Evolutionary conservation across 2,113 vertebrate species (phyloP).

Genomic region (Pogona vitticeps): DNA sequence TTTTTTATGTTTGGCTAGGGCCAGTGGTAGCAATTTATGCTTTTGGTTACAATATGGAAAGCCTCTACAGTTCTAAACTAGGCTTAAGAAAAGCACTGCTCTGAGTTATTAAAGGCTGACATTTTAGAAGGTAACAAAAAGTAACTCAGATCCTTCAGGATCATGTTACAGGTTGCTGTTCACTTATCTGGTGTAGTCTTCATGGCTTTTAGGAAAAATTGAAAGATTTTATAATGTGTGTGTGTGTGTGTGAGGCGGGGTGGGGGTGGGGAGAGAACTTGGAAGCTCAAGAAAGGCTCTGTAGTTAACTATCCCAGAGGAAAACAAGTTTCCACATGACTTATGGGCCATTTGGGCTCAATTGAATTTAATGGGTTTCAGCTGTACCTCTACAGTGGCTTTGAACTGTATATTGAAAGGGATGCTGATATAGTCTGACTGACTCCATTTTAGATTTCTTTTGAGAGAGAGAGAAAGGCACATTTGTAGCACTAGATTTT

Average conservation of each 20-base stretch:
- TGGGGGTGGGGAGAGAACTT: not conserved
- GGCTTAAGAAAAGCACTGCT: constrained; percentile 1
- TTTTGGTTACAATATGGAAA: constrained; percentile 62
- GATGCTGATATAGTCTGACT: constrained; percentile 65
- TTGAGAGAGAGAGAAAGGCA: constrained; percentile 62
- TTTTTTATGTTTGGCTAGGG: constrained; percentile 1
- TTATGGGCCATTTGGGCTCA: constrained; percentile 76
- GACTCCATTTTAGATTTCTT: constrained; percentile 67
- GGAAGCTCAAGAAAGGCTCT: constrained; percentile 18
- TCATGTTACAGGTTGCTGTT: not conserved
- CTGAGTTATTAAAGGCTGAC: constrained; percentile 9
- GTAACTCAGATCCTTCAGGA: not conserved
- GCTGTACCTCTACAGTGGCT: constrained; percentile 71
- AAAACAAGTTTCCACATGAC: constrained; percentile 70
- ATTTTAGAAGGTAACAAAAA: constrained; percentile 15
- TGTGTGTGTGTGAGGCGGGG: no score
- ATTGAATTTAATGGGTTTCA: constrained; percentile 76
- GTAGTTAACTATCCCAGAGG: constrained; percentile 67
- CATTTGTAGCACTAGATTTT: constrained; percentile 54
- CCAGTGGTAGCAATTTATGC: not conserved
- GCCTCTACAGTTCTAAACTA: constrained; percentile 46
- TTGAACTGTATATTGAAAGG: constrained; percentile 66
- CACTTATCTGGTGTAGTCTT: not conserved
- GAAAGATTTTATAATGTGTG: not conserved
- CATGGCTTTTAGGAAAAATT: constrained; percentile 13